A percentile compares a stretch with the other conserved stretches of the same genome.
These are phyloP conservation scores for Saccostrea cuccullata DNA, from an alignment of 1,140 invertebrate genomes.

Conservation along the genomic window DNA sequence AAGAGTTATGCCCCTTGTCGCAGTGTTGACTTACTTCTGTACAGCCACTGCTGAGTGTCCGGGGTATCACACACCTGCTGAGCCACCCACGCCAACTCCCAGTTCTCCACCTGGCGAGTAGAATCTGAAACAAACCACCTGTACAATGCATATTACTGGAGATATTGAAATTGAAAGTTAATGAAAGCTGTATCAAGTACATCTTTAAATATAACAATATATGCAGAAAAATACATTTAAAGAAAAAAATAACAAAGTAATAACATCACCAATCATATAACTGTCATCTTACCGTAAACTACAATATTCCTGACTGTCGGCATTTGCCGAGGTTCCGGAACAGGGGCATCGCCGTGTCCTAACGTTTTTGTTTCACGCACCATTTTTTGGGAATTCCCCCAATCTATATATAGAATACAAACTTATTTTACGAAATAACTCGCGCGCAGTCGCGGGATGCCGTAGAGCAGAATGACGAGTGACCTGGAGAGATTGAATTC, in stretches of 20 bases:
- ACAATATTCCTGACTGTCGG: slow-evolving; percentile 40
- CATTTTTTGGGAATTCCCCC: slow-evolving; percentile 25
- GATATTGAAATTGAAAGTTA: too few relatives aligned
- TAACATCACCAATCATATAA: background rate
- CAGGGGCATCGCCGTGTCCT: slow-evolving; percentile 19
- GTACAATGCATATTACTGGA: too few relatives aligned
- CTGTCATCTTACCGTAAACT: slow-evolving; percentile 28
- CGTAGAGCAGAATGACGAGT: background rate
- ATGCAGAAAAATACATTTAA: too few relatives aligned
- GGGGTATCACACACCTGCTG: slow-evolving; percentile 9
- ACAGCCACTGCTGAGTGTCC: background rate
- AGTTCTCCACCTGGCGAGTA: slow-evolving; percentile 33
- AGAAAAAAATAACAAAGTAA: too few relatives aligned
- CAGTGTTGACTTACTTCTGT: background rate
- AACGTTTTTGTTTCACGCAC: slow-evolving; percentile 41
- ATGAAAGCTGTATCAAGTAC: too few relatives aligned
- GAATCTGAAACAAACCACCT: slow-evolving; percentile 8
- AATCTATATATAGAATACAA: background rate
- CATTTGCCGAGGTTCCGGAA: background rate
- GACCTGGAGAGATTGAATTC: background rate
- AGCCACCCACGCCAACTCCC: slow-evolving; percentile 22
- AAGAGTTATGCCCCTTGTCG: background rate
- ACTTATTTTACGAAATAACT: background rate
- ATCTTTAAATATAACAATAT: too few relatives aligned
- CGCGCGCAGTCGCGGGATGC: background rate